These are phyloP conservation scores for Channa striata DNA, from an alignment of 2,797 vertebrate species.

Conservation along the genomic window DNA sequence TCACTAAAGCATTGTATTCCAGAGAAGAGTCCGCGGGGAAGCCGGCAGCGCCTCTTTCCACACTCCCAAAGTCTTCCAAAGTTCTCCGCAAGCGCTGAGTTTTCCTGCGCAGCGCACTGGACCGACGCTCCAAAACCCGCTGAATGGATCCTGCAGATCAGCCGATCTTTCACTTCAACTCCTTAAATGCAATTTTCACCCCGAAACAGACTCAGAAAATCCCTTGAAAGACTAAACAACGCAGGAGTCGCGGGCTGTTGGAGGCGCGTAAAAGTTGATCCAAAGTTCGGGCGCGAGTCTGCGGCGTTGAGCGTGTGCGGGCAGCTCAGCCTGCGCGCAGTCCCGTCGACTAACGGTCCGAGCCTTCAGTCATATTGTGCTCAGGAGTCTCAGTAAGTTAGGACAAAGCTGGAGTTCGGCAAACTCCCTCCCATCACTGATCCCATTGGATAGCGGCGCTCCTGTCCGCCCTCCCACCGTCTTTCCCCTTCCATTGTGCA, in stretches of 20 bases:
- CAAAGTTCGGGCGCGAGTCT: slow-evolving; percentile 52
- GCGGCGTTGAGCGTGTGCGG: slow-evolving; percentile 39
- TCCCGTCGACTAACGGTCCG: slow-evolving; percentile 82
- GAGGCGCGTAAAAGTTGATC: slow-evolving; percentile 60
- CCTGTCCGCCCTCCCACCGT: slow-evolving; percentile 70
- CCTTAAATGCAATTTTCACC: slow-evolving; percentile 33
- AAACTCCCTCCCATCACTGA: slow-evolving; percentile 80
- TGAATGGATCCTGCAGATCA: slow-evolving; percentile 57
- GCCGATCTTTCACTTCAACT: slow-evolving; percentile 59
- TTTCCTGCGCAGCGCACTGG: slow-evolving; percentile 37
- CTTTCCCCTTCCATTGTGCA: slow-evolving; percentile 38
- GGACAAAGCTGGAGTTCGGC: slow-evolving; percentile 84
- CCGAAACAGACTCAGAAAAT: slow-evolving; percentile 22
- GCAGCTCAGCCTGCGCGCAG: slow-evolving; percentile 61
- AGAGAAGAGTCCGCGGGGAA: slow-evolving; percentile 39
- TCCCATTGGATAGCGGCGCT: slow-evolving; percentile 76
- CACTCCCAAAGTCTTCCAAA: slow-evolving; percentile 30
- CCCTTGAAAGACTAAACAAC: slow-evolving; percentile 5
- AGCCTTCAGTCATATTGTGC: slow-evolving; percentile 78
- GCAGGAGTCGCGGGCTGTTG: slow-evolving; percentile 46
- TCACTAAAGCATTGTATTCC: slow-evolving; percentile 76
- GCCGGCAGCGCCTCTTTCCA: slow-evolving; percentile 22
- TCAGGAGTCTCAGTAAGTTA: slow-evolving; percentile 76
- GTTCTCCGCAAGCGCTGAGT: slow-evolving; percentile 48
- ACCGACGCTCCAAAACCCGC: slow-evolving; percentile 48